Base-by-base conservation (phyloP, 1,140 invertebrate species). In the Ganaspis sp. region DNA sequence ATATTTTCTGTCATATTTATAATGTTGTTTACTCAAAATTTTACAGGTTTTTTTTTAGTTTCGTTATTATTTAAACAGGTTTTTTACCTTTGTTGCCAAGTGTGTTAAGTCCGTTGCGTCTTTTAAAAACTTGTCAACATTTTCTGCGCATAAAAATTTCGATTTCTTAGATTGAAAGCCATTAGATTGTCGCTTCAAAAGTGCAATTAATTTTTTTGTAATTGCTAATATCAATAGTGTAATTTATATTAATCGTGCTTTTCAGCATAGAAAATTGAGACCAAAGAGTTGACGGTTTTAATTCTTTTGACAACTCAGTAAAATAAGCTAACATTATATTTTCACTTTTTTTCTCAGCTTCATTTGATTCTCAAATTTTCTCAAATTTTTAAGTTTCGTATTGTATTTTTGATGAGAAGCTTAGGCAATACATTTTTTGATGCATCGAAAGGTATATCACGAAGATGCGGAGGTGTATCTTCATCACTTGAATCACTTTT, bases 231-330 rank as follows among this genome's bases (percentile, higher is more conserved):
- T n/a, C n/a, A n/a, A n/a, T n/a, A n/a, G n/a, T n/a, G n/a, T n/a
- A n/a, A n/a, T n/a, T n/a, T n/a, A n/a, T n/a, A n/a, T n/a, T n/a
- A n/a, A n/a, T 69, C 1, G 64, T 64, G 49, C 34, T 12, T 42
- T 73, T 72, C 5, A 73, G 15, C 71, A 77, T 73, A 0, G 75
- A 77, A 12, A 26, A 72, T n/a, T 45, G 53, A n/a, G 54, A 42
- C 42, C 71, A 64, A 29, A 77, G 21, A 9, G 70, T 77, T 17
- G 75, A 45, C 9, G 75, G 75, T 23, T 37, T 64, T 9, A 26
- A 26, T 64, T 64, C 45, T 69, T 34, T 17, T 1, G 8, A 11
- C 23, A 73, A 45, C 17, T 71, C 71, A 12, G 38, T 11, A 21
- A 73, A 73, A 64, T 73, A 72, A 2, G 49, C 49, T 12, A 76